Conservation (phyloP, 2,113 vertebrate species). For the Telmatochromis sp. region DNA sequence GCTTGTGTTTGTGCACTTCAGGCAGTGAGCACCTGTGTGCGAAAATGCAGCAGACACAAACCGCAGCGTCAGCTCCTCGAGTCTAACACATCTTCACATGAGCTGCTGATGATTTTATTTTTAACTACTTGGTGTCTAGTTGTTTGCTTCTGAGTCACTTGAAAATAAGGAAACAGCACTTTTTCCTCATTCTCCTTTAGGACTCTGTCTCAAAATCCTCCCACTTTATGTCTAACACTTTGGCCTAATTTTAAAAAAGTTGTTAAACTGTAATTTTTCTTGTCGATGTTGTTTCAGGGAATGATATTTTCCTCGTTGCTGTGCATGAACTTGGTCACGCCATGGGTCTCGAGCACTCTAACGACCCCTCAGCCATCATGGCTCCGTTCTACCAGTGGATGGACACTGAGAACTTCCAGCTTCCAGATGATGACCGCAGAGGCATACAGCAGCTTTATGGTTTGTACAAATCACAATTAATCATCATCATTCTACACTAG, state of each 20-base stretch:
- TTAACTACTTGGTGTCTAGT: not conserved
- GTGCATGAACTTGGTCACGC: constrained; percentile 89
- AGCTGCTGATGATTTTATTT: not conserved
- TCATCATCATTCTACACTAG: not conserved
- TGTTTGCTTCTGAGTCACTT: not conserved
- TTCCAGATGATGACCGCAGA: constrained; percentile 82
- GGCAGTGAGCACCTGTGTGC: not conserved
- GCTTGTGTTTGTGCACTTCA: not conserved
- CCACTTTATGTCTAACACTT: not conserved
- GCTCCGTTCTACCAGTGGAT: constrained; percentile 94
- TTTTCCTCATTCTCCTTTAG: not conserved
- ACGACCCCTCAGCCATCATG: constrained; percentile 88
- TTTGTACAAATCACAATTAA: not conserved
- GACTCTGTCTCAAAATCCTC: not conserved
- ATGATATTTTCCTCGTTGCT: constrained; percentile 85
- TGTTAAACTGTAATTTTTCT: not conserved
- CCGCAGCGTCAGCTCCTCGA: not conserved
- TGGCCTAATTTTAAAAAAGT: not conserved
- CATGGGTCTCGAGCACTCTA: constrained; percentile 86
- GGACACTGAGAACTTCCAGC: constrained; percentile 83
- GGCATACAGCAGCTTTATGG: constrained; percentile 88
- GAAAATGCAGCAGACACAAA: not conserved
- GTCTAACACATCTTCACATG: not conserved
- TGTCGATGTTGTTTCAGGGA: constrained; percentile 64
- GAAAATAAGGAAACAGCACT: not conserved